Percentiles rank a stretch among this genome's conserved stretches.
phyloP scores from a whole-genome alignment of 2,797 vertebrate species.

The Spinus olivaceus region DNA sequence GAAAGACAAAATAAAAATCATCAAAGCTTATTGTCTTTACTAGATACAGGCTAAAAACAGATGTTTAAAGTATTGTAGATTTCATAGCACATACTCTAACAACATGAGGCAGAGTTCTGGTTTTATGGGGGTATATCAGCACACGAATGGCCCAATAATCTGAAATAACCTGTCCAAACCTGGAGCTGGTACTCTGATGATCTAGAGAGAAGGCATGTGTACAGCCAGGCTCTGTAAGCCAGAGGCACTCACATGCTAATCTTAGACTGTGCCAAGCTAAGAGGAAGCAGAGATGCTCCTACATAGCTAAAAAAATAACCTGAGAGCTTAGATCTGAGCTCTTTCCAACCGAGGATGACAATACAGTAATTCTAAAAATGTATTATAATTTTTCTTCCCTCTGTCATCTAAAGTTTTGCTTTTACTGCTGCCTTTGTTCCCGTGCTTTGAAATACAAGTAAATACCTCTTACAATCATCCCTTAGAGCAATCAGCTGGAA shows the following conservation, averaged over 20 bases:
- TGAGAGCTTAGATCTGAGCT: conserved; percentile 10
- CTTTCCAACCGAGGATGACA: background rate
- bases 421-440: conserved; percentile 7
- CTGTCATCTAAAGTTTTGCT: background rate
- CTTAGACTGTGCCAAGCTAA: background rate
- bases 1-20: conserved; percentile 59
- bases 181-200: background rate
- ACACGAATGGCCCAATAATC: background rate
- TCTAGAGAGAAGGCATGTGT: background rate
- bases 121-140: background rate
- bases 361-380: background rate
- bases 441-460: conserved; percentile 1
- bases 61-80: background rate
- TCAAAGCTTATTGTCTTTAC: conserved; percentile 16
- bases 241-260: background rate
- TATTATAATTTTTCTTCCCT: background rate
- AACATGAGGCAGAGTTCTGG: background rate
- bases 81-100: background rate
- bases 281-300: background rate
- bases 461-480: background rate
- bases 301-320: background rate
- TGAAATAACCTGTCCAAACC: background rate
- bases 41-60: background rate
- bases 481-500: background rate
- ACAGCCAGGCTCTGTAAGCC: background rate